phyloP scores from a whole-genome alignment of 2,113 vertebrate species.

The Caranx melampygus region DNA sequence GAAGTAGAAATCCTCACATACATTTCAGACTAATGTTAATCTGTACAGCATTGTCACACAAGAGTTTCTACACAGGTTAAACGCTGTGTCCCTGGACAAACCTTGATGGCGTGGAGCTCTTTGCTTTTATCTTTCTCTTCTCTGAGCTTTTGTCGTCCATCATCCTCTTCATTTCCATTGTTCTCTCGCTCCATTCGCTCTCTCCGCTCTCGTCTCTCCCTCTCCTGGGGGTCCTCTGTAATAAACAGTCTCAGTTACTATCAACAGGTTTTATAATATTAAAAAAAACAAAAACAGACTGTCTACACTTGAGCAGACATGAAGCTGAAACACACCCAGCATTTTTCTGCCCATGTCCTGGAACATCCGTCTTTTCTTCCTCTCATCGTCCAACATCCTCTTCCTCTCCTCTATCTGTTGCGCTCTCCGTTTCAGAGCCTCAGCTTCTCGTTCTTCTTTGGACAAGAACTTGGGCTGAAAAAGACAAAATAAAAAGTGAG shows the following conservation, averaged over 20 bases:
- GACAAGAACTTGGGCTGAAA: conserved; percentile 95
- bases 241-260: conserved; percentile 8
- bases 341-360: conserved; percentile 98
- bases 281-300: neutral
- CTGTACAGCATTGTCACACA: neutral
- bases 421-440: conserved; percentile 92
- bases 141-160: conserved; percentile 94
- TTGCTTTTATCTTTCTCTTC: conserved; percentile 98
- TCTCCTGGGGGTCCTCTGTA: conserved; percentile 96
- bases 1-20: neutral
- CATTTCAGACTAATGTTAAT: neutral
- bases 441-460: conserved; percentile 92
- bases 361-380: conserved; percentile 94
- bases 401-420: conserved; percentile 91
- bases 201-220: conserved; percentile 92
- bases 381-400: conserved; percentile 90
- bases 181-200: conserved; percentile 96
- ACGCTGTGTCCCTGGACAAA: conserved; percentile 42
- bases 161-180: conserved; percentile 95
- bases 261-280: neutral
- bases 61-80: neutral
- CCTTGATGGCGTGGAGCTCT: conserved; percentile 97
- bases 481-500: neutral
- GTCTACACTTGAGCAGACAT: neutral
- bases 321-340: conserved; percentile 85